A percentile compares a stretch with the other conserved stretches of the same genome.
Conservation (phyloP, 2,888 invertebrate genomes). For the Xestoiulus laeticollis region DNA sequence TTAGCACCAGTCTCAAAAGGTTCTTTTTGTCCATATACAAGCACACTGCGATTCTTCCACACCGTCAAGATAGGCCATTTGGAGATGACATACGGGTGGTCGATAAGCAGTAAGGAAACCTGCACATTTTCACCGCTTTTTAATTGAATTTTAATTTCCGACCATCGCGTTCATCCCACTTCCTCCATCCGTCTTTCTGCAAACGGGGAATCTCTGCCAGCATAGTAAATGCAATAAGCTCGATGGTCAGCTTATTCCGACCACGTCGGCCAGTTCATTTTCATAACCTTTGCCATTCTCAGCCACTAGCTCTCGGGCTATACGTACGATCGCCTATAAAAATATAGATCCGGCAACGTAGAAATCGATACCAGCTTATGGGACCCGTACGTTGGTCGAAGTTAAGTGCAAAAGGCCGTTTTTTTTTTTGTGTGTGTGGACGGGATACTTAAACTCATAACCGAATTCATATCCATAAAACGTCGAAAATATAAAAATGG, state of each 20-base stretch:
- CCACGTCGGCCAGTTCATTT: constrained; percentile 34
- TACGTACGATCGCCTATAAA: neutral
- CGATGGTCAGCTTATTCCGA: constrained; percentile 22
- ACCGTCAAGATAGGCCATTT: neutral
- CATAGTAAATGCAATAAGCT: constrained; percentile 10
- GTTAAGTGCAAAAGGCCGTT: constrained; percentile 37
- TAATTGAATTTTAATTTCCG: constrained; percentile 33
- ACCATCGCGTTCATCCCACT: neutral
- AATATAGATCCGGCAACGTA: neutral
- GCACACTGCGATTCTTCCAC: neutral
- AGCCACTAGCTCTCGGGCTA: too few species aligned
- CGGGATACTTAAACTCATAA: constrained; percentile 29
- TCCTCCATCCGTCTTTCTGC: neutral
- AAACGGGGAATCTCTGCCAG: neutral
- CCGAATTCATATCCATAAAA: constrained; percentile 29
- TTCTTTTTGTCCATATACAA: neutral
- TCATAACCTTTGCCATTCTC: constrained; percentile 37
- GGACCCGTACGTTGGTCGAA: constrained; percentile 18
- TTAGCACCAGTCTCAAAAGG: neutral
- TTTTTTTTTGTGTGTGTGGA: neutral
- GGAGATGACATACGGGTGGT: neutral
- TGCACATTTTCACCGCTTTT: neutral
- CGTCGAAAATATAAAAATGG: neutral
- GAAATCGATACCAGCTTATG: constrained; percentile 13
- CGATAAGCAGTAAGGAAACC: neutral